phyloP scores from a whole-genome alignment of 2,797 vertebrate genomes.

The Acanthurus lineatus region DNA sequence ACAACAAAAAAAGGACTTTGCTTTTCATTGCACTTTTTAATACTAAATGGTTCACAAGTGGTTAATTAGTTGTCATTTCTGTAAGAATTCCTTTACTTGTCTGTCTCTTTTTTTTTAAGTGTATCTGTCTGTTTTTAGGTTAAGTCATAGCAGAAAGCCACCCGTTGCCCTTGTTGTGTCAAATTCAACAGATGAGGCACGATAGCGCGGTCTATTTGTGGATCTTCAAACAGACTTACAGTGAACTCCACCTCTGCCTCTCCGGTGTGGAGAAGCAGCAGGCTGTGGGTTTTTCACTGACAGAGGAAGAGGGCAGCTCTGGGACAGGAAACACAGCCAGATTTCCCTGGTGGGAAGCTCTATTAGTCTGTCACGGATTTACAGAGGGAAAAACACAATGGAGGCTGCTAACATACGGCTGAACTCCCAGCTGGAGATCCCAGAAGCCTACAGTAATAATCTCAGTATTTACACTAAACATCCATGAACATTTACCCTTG shows the following conservation, averaged over 20 bases:
- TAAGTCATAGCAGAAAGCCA: constrained; percentile 32
- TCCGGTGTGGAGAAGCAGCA: constrained; percentile 43
- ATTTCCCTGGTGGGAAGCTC: constrained; percentile 75
- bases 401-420: constrained; percentile 48
- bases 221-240: constrained; percentile 59
- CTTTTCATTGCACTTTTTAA: constrained; percentile 7
- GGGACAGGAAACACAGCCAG: constrained; percentile 76
- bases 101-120: background rate
- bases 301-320: constrained; percentile 75
- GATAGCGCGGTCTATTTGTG: constrained; percentile 52
- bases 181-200: constrained; percentile 45
- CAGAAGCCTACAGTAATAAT: constrained; percentile 29
- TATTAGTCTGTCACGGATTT: constrained; percentile 70
- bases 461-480: constrained; percentile 36
- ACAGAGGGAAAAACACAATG: constrained; percentile 69
- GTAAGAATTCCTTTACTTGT: background rate
- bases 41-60: background rate
- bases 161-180: constrained; percentile 25
- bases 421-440: constrained; percentile 43
- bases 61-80: constrained; percentile 35
- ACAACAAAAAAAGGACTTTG: background rate
- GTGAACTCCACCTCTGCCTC: constrained; percentile 58
- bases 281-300: constrained; percentile 61
- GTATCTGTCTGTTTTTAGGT: constrained; percentile 12
- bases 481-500: constrained; percentile 22